Base-by-base conservation (phyloP, 1,140 invertebrate species). In the Zaprionus tsacasi region DNA sequence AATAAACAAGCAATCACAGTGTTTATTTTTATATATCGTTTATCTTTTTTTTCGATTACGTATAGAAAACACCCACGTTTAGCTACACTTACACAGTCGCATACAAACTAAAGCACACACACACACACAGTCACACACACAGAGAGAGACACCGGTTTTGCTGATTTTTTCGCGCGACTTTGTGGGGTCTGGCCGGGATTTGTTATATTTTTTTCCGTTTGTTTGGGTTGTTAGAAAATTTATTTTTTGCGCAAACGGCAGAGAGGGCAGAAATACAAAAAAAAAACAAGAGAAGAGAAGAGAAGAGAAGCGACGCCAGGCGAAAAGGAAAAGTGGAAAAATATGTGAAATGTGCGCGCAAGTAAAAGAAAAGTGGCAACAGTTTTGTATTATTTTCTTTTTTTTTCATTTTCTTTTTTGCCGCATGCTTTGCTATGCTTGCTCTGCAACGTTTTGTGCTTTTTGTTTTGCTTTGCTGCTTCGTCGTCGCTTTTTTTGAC, bases 221-320 rank as follows among this genome's bases (percentile, higher is more conserved):
- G 85, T 89, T 89, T 89, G 81, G 85, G 76, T 85, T 89, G 85
- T 88, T 89, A 89, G 85, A 89, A 89, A 90, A 90, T 89, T 85
- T 89, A 89, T 89, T 89, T 89, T 88, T 81, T 89, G 78, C 57
- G 80, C 80, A 88, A 81, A 50, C 13, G 57, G 59, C 60, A 60
- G 21, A n/a, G 27, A 6, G 27, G 36, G 30, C 21, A 64, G 61
- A 38, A 21, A 21, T 21, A 21, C 21, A 66, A 73, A 63, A 56
- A 65, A 36, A 61, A 10, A 11, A 15, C 21, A 52, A 4, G 6
- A 67, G 61, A 38, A 65, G 65, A 63, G 45, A 61, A 36, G 57
- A 64, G 60, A 70, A 72, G 76, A 70, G 76, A 70, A 30, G 27
- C 27, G 27, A 30, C 27, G 70, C 30, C 36, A 45, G 58, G 38